Evolutionary conservation across 2,888 invertebrate genomes (phyloP).

Genomic region (Drosophila colorata): DNA sequence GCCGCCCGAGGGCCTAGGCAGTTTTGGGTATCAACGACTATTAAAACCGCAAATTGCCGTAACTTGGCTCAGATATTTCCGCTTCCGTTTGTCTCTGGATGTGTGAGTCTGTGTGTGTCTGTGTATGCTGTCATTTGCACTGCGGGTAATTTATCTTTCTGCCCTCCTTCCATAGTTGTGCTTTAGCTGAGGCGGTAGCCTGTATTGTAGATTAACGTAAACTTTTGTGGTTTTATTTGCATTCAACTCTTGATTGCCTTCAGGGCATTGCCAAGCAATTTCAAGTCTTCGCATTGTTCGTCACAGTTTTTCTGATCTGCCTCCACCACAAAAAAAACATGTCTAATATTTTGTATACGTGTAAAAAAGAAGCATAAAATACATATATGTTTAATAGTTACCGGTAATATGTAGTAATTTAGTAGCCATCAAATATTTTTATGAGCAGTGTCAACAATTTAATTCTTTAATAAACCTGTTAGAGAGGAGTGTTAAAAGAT

Average conservation of each 20-base stretch:
- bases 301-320: neutral
- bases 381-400: constrained; percentile 3
- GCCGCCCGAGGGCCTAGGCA: constrained; percentile 1
- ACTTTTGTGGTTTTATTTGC: constrained; percentile 56
- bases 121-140: constrained; percentile 38
- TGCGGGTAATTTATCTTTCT: constrained; percentile 55
- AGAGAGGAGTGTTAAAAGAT: neutral
- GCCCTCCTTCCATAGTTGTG: constrained; percentile 12
- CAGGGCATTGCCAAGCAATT: constrained; percentile 32
- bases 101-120: neutral
- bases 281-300: constrained; percentile 3
- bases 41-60: constrained; percentile 76
- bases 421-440: constrained; percentile 7
- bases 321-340: constrained; percentile 6
- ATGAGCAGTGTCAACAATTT: constrained; percentile 6
- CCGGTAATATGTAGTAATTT: constrained; percentile 20
- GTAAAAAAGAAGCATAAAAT: constrained; percentile 2
- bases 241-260: constrained; percentile 36
- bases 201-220: constrained; percentile 24
- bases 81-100: constrained; percentile 58
- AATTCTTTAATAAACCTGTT: neutral
- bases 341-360: neutral
- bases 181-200: constrained; percentile 6
- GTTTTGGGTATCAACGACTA: constrained; percentile 37
- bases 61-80: constrained; percentile 72